Conservation (phyloP, 2,113 vertebrate genomes). For the Microtus montanus region DNA sequence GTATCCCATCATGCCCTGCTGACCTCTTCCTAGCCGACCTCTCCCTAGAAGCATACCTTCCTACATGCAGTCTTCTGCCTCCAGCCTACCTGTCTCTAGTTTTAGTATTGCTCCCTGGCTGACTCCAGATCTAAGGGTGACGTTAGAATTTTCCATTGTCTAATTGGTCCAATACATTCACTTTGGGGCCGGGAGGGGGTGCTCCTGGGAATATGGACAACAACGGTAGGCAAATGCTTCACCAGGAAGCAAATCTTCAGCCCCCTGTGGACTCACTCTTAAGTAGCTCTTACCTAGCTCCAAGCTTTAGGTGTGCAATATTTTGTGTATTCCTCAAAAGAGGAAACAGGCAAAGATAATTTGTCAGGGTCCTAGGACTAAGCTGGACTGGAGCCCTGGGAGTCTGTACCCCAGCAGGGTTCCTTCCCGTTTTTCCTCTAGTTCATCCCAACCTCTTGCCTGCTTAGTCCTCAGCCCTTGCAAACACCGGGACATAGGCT, state of each 20-base stretch:
- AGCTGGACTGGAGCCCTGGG: neutral
- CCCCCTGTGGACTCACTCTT: neutral
- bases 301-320: neutral
- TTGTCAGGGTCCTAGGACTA: neutral
- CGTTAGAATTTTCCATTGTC: neutral
- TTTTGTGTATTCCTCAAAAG: neutral
- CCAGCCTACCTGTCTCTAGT: neutral
- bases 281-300: neutral
- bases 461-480: neutral
- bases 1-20: neutral
- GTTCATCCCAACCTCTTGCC: neutral
- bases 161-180: neutral
- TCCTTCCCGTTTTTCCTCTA: neutral
- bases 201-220: neutral
- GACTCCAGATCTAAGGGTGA: neutral
- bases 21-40: neutral
- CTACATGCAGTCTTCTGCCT: neutral
- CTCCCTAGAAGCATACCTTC: neutral
- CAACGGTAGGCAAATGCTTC: too few species aligned
- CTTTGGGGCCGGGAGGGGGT: neutral
- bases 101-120: neutral
- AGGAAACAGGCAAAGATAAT: conserved; percentile 39
- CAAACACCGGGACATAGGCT: neutral
- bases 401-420: neutral
- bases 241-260: neutral